Evolutionary conservation across 2,113 vertebrate genomes (phyloP).

Genomic region (Malurus alboscapulatus): DNA sequence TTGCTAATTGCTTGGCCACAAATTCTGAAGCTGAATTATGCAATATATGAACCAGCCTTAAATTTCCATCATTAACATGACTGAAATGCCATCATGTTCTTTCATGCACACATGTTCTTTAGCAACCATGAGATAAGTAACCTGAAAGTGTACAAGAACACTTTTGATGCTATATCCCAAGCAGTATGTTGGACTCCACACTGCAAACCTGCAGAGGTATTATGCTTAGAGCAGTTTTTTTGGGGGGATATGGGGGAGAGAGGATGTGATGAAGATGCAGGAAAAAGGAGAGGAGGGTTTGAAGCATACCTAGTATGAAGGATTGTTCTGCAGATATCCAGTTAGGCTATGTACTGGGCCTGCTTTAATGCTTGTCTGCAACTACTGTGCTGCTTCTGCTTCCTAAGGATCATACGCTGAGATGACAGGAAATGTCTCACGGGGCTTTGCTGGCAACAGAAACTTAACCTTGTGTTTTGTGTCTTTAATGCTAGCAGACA

Average conservation of each 20-base stretch:
- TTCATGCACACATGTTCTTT: background rate
- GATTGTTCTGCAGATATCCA: background rate
- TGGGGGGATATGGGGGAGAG: accelerated
- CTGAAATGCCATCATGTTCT: background rate
- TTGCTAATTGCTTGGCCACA: background rate
- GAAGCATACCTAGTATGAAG: background rate
- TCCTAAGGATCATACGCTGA: background rate
- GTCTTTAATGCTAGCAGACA: background rate
- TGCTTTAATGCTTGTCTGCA: background rate
- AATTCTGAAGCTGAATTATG: background rate
- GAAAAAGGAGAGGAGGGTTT: background rate
- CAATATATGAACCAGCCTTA: background rate
- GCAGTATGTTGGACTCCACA: background rate
- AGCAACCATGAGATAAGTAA: background rate
- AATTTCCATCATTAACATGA: background rate
- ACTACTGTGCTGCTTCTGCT: background rate
- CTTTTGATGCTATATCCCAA: background rate
- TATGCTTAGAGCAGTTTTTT: background rate
- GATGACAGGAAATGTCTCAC: background rate
- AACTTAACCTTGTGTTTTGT: background rate
- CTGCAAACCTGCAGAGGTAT: background rate
- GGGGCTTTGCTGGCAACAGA: background rate
- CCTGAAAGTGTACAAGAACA: background rate
- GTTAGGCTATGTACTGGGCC: background rate
- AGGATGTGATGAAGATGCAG: background rate